phyloP scores from a whole-genome alignment of 2,797 vertebrate species.

The Orestias chungarensis region DNA sequence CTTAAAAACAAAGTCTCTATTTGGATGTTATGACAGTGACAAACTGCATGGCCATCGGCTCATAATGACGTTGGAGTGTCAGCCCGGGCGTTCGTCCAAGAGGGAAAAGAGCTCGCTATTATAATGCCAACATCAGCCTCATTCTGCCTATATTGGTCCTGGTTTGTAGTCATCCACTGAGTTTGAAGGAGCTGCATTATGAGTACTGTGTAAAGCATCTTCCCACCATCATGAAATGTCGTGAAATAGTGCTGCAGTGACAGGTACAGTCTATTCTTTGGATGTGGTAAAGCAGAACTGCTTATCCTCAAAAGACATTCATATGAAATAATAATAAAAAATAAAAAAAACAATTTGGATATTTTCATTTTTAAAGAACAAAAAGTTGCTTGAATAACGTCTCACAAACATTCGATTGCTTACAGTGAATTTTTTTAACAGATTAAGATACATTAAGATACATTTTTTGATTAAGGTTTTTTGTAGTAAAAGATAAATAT shows the following conservation, averaged over 20 bases:
- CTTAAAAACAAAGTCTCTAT: slow-evolving; percentile 80
- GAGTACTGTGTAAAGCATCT: slow-evolving; percentile 50
- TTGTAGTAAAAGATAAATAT: slow-evolving; percentile 26
- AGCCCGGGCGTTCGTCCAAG: slow-evolving; percentile 64
- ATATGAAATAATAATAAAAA: slow-evolving; percentile 31
- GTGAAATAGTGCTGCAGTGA: slow-evolving; percentile 25
- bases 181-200: slow-evolving; percentile 63
- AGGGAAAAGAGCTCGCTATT: slow-evolving; percentile 60
- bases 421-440: not conserved
- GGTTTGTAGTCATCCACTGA: slow-evolving; percentile 59
- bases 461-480: slow-evolving; percentile 24
- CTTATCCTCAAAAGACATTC: slow-evolving; percentile 9
- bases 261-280: slow-evolving; percentile 4
- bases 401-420: slow-evolving; percentile 12
- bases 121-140: slow-evolving; percentile 67
- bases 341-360: not conserved
- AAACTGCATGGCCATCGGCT: slow-evolving; percentile 74
- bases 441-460: not conserved
- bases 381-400: slow-evolving; percentile 28
- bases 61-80: slow-evolving; percentile 78
- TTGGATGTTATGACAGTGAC: slow-evolving; percentile 78
- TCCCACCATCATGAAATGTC: slow-evolving; percentile 31
- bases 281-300: slow-evolving; percentile 3
- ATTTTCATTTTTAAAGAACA: slow-evolving; percentile 29
- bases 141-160: slow-evolving; percentile 65